These are phyloP conservation scores for Lycophotia porphyrea DNA, from an alignment of 2,888 invertebrate species.

Conservation along the genomic window DNA sequence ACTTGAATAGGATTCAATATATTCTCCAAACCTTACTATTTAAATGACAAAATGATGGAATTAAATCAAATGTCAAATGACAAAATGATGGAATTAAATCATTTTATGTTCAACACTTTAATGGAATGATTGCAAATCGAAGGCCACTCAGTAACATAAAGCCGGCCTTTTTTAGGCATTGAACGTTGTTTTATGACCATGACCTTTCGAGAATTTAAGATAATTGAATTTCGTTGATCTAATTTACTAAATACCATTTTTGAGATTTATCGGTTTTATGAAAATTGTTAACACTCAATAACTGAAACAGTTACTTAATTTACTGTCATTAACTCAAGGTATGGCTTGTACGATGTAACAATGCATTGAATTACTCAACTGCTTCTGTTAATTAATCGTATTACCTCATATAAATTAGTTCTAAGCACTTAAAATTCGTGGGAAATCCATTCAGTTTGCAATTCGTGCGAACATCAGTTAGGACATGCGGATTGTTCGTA, in stretches of 20 bases:
- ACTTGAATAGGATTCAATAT: conserved; percentile 7
- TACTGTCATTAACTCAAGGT: conserved; percentile 12
- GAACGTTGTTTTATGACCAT: conserved; percentile 27
- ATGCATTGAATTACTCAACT: conserved; percentile 62
- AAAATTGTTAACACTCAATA: neutral
- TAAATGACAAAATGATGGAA: conserved; percentile 26
- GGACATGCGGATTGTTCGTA: conserved; percentile 46
- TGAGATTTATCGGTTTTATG: neutral
- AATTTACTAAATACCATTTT: conserved; percentile 4
- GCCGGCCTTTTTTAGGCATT: conserved; percentile 28
- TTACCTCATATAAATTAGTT: conserved; percentile 59
- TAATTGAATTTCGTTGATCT: conserved; percentile 26
- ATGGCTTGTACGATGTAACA: conserved; percentile 44
- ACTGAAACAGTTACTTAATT: conserved; percentile 36
- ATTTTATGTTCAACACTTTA: conserved; percentile 13
- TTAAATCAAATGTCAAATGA: conserved; percentile 25
- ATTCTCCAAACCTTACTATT: neutral
- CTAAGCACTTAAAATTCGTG: conserved; percentile 63
- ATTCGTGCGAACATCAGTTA: conserved; percentile 56
- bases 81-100: conserved; percentile 20
- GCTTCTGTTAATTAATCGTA: conserved; percentile 58
- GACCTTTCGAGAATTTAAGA: conserved; percentile 17
- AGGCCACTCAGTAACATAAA: conserved; percentile 33
- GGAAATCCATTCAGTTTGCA: conserved; percentile 62
- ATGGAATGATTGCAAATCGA: conserved; percentile 40